These are phyloP conservation scores for Dryobotodes eremita DNA, from an alignment of 2,888 invertebrate species.

Conservation along the genomic window DNA sequence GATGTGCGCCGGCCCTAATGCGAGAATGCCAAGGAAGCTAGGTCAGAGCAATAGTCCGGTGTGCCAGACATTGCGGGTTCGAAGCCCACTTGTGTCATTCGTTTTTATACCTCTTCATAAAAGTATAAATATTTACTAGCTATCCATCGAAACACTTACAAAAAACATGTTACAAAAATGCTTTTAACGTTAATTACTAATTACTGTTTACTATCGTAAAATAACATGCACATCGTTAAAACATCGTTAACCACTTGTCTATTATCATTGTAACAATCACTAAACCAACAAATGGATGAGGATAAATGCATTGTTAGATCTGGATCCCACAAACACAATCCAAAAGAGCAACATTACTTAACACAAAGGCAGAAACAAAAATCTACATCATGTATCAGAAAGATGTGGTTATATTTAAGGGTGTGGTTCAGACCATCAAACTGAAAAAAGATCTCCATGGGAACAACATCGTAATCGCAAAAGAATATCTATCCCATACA, in stretches of 20 bases:
- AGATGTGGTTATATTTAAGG: neutral
- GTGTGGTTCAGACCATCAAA: neutral
- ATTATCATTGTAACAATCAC: constrained; percentile 11
- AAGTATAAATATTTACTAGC: too few relatives aligned
- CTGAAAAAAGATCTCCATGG: neutral
- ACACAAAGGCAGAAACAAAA: too few relatives aligned
- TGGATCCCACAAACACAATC: too few relatives aligned
- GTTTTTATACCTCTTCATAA: neutral
- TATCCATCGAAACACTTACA: neutral
- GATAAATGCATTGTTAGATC: neutral
- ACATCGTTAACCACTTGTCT: neutral
- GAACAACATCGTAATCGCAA: neutral
- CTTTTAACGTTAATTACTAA: neutral
- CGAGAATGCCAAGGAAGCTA: too few relatives aligned
- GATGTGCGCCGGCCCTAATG: too few relatives aligned
- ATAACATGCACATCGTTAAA: constrained; percentile 14
- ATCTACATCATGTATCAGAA: neutral
- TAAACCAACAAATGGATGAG: neutral
- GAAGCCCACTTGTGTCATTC: too few relatives aligned
- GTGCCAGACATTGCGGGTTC: too few relatives aligned
- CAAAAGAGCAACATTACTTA: neutral
- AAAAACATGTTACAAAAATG: neutral
- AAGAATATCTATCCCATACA: neutral
- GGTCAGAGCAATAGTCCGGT: too few relatives aligned
- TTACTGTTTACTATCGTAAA: neutral